Evolutionary conservation across 2,888 invertebrate genomes (phyloP), one percentile per base, ranked within the genome.

Genomic region (Harpalus rufipes): DNA sequence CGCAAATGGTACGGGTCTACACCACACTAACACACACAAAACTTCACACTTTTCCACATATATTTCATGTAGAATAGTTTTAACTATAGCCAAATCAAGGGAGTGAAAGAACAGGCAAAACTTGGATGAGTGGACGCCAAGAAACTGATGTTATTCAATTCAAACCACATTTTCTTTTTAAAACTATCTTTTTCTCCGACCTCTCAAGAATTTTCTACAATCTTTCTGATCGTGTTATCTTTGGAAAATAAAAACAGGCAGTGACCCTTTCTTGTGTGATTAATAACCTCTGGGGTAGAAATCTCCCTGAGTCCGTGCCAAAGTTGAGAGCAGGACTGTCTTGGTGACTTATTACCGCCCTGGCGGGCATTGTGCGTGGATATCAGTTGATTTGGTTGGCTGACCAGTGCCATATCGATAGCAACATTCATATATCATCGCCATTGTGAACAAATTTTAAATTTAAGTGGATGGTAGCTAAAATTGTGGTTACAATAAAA

Each of bases 281-380:
- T 51, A 51, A 51, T 51, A 51, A 51, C 44, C 44, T 32, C 32
- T 12, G 44, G 44, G 4, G 44, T 51, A 12, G 44, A 51, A 51
- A 51, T 51, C 44, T 51, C 10, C 44, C 44, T 51, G 44, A 51
- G 44, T 10, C 44, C 44, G 44, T 51, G 44, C 44, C 44, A 51
- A 51, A 12, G 10, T 51, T 2, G 44, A 51, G 44, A 51, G 44
- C 44, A 32, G 63, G 25, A 25, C 21, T 25, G 21, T 21, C 63
- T 63, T 51, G 44, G 63, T 63, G 63, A 63, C 63, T 63, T 63
- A 63, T 63, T 63, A 63, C 63, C 18, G 63, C 6, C 63, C 25
- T 63, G 63, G 63, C 63, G 63, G 8, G 21, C 63, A 63, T 63
- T 63, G 63, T 63, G 63, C 21, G 63, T 21, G 63, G 44, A 51